These are phyloP conservation scores for Gymnogyps californianus DNA, from an alignment of 2,113 vertebrate species.

Conservation along the genomic window DNA sequence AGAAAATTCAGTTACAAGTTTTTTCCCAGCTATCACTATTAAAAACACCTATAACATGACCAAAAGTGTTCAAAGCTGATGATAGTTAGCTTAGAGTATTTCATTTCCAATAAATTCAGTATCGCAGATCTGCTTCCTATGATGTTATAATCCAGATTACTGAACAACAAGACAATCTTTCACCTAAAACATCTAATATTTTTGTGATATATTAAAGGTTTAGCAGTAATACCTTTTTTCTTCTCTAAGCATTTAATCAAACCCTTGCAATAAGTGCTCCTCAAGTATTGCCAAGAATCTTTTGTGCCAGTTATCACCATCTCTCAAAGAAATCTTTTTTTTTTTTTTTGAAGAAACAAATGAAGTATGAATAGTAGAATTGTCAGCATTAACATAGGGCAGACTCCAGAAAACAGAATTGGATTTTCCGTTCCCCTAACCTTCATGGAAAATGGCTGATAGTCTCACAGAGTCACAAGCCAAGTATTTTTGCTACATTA, in stretches of 20 bases:
- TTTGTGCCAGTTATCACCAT: not conserved
- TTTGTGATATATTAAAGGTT: not conserved
- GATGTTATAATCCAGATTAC: not conserved
- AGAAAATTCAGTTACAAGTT: not conserved
- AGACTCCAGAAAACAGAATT: not conserved
- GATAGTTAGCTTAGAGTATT: not conserved
- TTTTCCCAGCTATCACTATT: not conserved
- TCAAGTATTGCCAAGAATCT: not conserved
- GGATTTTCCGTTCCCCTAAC: not conserved
- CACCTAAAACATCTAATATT: not conserved
- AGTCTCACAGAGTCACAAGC: not conserved
- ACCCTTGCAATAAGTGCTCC: not conserved
- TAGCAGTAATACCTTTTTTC: not conserved
- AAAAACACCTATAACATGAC: not conserved
- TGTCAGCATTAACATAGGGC: not conserved
- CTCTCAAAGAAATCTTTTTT: not conserved
- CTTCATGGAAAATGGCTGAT: not conserved
- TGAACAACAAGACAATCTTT: not conserved
- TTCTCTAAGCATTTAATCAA: not conserved
- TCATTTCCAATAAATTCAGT: not conserved
- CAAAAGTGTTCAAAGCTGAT: not conserved
- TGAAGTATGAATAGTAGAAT: not conserved
- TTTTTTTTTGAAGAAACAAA: not conserved
- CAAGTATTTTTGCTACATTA: not conserved
- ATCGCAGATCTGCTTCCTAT: not conserved